A percentile compares a stretch with the other conserved stretches of the same genome.
Conservation (phyloP, 2,888 invertebrate genomes). For the Aethes cnicana region DNA sequence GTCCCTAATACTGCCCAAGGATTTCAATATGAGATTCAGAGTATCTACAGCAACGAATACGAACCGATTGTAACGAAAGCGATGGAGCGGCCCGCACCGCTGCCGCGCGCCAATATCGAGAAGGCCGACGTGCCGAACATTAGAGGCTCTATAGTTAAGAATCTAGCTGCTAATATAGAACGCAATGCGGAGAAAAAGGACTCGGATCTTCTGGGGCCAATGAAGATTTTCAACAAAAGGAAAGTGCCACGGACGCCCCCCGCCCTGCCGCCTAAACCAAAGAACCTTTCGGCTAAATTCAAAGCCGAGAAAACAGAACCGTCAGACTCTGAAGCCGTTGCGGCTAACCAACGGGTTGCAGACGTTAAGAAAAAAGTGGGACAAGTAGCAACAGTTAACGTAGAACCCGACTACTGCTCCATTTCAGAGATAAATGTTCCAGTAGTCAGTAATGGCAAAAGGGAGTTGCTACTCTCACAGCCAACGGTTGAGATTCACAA, state of each 20-base stretch:
- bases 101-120: conserved; percentile 56
- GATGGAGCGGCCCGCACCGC: conserved; percentile 60
- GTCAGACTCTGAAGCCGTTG: conserved; percentile 82
- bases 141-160: conserved; percentile 78
- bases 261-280: conserved; percentile 90
- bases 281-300: conserved; percentile 86
- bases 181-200: conserved; percentile 67
- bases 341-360: conserved; percentile 82
- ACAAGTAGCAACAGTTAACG: conserved; percentile 74
- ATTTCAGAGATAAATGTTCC: conserved; percentile 88
- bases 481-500: conserved; percentile 79
- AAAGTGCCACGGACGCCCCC: conserved; percentile 87
- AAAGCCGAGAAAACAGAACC: conserved; percentile 79
- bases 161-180: conserved; percentile 75
- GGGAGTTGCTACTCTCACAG: conserved; percentile 79
- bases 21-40: conserved; percentile 82
- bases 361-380: conserved; percentile 81
- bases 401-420: conserved; percentile 89
- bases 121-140: conserved; percentile 66
- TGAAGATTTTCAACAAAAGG: conserved; percentile 76
- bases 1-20: conserved; percentile 81
- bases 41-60: conserved; percentile 89
- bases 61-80: conserved; percentile 85
- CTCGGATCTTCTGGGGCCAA: conserved; percentile 60
- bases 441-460: conserved; percentile 82